Percentiles rank a stretch among this genome's conserved stretches.
These are phyloP conservation scores for Macrosiphum euphorbiae DNA, from an alignment of 2,888 invertebrate species.

Conservation along the genomic window DNA sequence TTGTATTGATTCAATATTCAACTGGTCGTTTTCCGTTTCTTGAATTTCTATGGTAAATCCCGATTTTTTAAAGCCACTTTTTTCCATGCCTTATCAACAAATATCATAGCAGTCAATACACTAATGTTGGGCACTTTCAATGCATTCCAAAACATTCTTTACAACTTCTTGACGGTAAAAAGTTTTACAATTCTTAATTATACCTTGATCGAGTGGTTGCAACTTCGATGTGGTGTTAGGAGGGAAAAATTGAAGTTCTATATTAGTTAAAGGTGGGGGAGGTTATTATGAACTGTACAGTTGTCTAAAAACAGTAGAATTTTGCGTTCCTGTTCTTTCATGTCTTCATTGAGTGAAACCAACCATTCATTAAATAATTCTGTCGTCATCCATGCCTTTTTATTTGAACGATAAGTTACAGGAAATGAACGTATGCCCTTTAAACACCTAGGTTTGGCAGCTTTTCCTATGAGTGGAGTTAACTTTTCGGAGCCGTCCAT, in stretches of 20 bases:
- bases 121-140: constrained; percentile 36
- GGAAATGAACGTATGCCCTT: constrained; percentile 65
- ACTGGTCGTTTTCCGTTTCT: no score
- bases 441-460: constrained; percentile 68
- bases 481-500: constrained; percentile 68
- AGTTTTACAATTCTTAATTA: constrained; percentile 36
- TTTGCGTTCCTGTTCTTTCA: constrained; percentile 57
- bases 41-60: constrained; percentile 37
- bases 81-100: constrained; percentile 38
- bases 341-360: constrained; percentile 35
- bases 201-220: constrained; percentile 8
- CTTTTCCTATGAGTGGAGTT: constrained; percentile 69
- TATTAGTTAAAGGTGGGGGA: constrained; percentile 9
- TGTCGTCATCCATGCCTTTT: constrained; percentile 66
- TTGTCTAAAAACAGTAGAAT: constrained; percentile 69
- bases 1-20: constrained; percentile 19
- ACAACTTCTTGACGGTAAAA: constrained; percentile 28
- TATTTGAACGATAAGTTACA: constrained; percentile 68
- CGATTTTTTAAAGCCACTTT: constrained; percentile 38
- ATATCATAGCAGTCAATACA: constrained; percentile 41
- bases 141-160: constrained; percentile 45
- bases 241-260: constrained; percentile 33
- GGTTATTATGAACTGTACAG: constrained; percentile 65
- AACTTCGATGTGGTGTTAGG: constrained; percentile 32
- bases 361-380: constrained; percentile 54